Base-by-base conservation (phyloP, 2,888 invertebrate genomes). In the Toxonevra muliebris region DNA sequence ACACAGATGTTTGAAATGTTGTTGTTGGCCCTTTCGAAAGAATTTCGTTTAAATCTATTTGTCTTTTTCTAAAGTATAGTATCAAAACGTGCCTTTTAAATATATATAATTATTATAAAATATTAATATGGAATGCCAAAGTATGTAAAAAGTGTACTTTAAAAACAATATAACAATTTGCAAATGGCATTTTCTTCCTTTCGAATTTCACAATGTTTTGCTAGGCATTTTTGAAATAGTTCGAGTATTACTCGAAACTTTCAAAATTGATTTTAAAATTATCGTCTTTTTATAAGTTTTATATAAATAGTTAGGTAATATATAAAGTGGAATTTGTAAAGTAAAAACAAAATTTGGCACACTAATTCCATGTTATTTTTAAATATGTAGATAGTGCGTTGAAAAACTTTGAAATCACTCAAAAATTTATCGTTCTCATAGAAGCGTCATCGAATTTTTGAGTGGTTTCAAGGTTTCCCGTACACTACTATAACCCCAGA, bases 331-430 rank as follows among this genome's bases (percentile, higher is more conserved):
- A 42, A 48, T 64, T 57, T 50, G 17, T 20, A 20, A 43, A 63
- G 42, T 43, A 43, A 42, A 20, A 78, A 68, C 74, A 79, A 81
- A 81, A 82, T 82, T 81, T 81, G 81, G 81, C 81, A 81, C 81
- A 80, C 82, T 80, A 79, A 79, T 81, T 81, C 80, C 81, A 79
- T 81, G 75, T 81, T 79, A 75, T 63, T 66, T 68, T 66, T 69
- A 54, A 58, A 61, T 68, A 64, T 61, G 61, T 63, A n/a, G n/a
- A n/a, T n/a, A 65, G 69, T 57, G 30, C 30, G 30, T 30, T 30
- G 30, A 30, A 30, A 30, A 30, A 30, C 30, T 7, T n/a, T 30
- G 30, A 7, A 2, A 30, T 7, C 30, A 30, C 30, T 30, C 7
- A 30, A n/a, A n/a, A n/a, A 30, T 30, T 30, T 4, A 30, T 30